Evolutionary conservation across 2,888 invertebrate genomes (phyloP).

Genomic region (Drosophila prolongata): DNA sequence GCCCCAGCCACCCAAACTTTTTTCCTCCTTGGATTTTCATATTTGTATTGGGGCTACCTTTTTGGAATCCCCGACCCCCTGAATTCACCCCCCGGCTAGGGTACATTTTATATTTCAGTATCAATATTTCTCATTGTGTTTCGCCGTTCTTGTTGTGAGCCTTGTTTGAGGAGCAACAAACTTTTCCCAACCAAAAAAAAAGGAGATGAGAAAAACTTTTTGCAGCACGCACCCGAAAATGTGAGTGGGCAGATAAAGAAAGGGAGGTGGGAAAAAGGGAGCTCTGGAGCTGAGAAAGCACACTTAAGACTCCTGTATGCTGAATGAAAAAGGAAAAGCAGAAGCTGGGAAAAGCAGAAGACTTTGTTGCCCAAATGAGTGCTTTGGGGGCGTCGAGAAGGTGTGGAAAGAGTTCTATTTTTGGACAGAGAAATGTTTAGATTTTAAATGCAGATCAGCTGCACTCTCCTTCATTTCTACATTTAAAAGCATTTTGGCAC

Average conservation of each 20-base stretch:
- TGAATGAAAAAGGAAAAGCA: slow-evolving; percentile 16
- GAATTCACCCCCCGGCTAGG: slow-evolving; percentile 6
- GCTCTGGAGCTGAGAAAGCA: slow-evolving; percentile 52
- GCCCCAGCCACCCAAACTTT: background rate
- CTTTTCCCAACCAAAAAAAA: slow-evolving; percentile 29
- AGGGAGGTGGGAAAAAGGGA: slow-evolving; percentile 17
- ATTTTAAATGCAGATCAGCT: slow-evolving; percentile 6
- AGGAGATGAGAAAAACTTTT: slow-evolving; percentile 49
- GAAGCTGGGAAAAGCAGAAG: slow-evolving; percentile 14
- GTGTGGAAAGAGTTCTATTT: slow-evolving; percentile 5
- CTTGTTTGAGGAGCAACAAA: slow-evolving; percentile 50
- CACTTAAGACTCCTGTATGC: slow-evolving; percentile 51
- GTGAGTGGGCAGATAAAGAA: slow-evolving; percentile 21
- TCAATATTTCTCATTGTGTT: slow-evolving; percentile 72
- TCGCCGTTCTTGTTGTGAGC: slow-evolving; percentile 29
- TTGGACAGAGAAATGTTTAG: background rate
- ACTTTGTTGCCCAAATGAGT: slow-evolving; percentile 38
- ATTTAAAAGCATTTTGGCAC: background rate
- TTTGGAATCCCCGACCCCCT: slow-evolving; percentile 3
- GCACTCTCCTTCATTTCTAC: background rate
- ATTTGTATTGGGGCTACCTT: slow-evolving; percentile 70
- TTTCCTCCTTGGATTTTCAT: slow-evolving; percentile 58
- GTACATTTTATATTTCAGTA: slow-evolving; percentile 62
- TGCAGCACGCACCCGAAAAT: slow-evolving; percentile 51
- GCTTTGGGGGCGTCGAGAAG: slow-evolving; percentile 1